Evolutionary conservation across 1,140 invertebrate species (phyloP), one percentile per base, ranked within the genome.

Genomic region (Ridgeia piscesae): DNA sequence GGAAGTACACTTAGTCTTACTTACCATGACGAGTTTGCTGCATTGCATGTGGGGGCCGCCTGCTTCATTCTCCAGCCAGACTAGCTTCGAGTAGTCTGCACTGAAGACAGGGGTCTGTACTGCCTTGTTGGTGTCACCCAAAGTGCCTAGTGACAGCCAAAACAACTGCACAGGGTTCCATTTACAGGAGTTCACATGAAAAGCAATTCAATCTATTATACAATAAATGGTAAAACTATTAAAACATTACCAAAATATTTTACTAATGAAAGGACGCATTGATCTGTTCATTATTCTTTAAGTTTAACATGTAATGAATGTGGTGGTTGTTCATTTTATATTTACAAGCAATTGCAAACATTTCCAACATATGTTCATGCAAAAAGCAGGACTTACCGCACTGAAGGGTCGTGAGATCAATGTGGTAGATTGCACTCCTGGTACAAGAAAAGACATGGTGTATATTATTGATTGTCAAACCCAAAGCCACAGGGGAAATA

Each of bases 41-140:
- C 96, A 95, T 91, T 95, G 95, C 42, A 94, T 93, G 94, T 97
- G 97, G 35, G 96, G 95, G 89, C 97, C 97, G 91, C 95, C 95
- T 91, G 95, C 94, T n/a, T 94, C 93, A 92, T 95, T 95, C 90
- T 96, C 95, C 50, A 97, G 94, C 93, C 95, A 97, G 34, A 96
- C 93, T 21, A 97, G 92, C 91, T 94, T 95, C 33, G 94, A 94
- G 9, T 95, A 94, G 94, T 96, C 95, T 33, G 95, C 95, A 93
- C 95, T 96, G 91, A 96, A 95, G 6, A 94, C 93, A 33, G 96
- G 95, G 58, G 92, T 94, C 50, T 95, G 89, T 34, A 96, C 94
- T 58, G 94, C 92, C 0, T 92, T 35, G 91, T 94, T 94, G 27
- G 33, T 91, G 1, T 8, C 33, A 31, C 91, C 91, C 33, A 91